Evolutionary conservation across 2,888 invertebrate genomes (phyloP).

Genomic region (Orthonychiurus folsomi): DNA sequence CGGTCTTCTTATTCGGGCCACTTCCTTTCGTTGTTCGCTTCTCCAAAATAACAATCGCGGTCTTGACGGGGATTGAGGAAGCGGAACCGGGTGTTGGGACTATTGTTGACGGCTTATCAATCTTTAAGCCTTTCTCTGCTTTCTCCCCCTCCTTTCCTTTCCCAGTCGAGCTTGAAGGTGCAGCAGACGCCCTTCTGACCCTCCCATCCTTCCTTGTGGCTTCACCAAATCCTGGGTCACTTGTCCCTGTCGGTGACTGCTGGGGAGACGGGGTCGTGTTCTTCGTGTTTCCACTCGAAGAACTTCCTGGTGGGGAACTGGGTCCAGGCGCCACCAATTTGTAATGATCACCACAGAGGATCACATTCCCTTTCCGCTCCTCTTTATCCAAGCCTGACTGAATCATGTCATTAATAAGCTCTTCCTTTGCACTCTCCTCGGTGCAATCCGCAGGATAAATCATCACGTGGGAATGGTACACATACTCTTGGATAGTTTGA

Average conservation of each 20-base stretch:
- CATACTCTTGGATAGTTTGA: constrained; percentile 32
- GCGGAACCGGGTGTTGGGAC: not conserved
- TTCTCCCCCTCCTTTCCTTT: not conserved
- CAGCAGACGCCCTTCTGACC: not conserved
- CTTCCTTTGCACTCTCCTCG: constrained; percentile 21
- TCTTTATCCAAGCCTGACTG: constrained; percentile 18
- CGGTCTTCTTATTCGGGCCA: not conserved
- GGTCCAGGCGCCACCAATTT: not conserved
- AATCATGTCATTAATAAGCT: constrained; percentile 19
- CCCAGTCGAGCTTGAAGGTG: not conserved
- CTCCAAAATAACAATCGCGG: not conserved
- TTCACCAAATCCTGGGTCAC: not conserved
- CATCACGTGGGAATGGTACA: constrained; percentile 36
- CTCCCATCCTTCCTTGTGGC: not conserved
- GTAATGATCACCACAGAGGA: not conserved
- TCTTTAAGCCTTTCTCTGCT: not conserved
- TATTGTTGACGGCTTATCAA: not conserved
- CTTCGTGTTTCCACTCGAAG: not conserved
- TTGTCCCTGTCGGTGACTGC: not conserved
- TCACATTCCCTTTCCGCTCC: constrained; percentile 13
- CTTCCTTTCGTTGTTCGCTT: not conserved
- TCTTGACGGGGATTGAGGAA: not conserved
- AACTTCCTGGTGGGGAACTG: not conserved
- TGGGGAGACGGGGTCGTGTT: not conserved
- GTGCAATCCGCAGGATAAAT: constrained; percentile 25